phyloP scores from a whole-genome alignment of 2,888 invertebrate genomes.

The Gymnocheta viridis region DNA sequence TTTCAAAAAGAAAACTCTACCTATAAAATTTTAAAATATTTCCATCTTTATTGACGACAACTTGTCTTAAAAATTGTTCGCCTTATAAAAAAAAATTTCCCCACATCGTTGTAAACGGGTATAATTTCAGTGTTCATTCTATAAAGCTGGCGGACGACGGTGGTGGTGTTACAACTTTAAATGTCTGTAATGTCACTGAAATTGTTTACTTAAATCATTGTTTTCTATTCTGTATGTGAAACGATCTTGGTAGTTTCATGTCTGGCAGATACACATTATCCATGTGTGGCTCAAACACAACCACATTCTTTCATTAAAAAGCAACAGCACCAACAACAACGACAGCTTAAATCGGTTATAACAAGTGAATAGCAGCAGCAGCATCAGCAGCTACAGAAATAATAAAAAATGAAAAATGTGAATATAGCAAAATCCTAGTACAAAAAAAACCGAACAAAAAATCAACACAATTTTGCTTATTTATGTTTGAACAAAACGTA shows the following conservation, averaged over 20 bases:
- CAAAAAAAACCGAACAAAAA: constrained; percentile 28
- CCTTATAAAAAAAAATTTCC: constrained; percentile 5
- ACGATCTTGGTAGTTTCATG: constrained; percentile 31
- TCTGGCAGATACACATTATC: constrained; percentile 42
- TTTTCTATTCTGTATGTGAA: constrained; percentile 37
- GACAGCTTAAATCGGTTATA: constrained; percentile 50
- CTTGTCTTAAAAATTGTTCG: not conserved
- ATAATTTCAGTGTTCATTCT: constrained; percentile 22
- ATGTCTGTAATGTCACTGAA: constrained; percentile 53
- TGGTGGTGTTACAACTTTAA: constrained; percentile 45
- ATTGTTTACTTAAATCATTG: constrained; percentile 45
- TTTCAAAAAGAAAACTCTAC: not conserved
- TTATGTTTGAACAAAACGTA: constrained; percentile 72
- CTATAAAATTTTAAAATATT: not conserved
- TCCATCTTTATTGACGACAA: constrained; percentile 8
- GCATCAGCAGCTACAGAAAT: constrained; percentile 24
- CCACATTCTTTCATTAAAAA: constrained; percentile 56
- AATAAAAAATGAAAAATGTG: constrained; percentile 36
- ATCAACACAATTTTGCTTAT: constrained; percentile 58
- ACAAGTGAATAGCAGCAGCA: constrained; percentile 63
- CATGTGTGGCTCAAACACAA: constrained; percentile 58
- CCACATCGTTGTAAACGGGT: not conserved
- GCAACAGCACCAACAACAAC: not conserved
- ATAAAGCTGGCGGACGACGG: constrained; percentile 7
- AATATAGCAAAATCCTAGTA: constrained; percentile 56